Conservation (phyloP, 1,140 invertebrate genomes). For the Pteromalus puparum region DNA sequence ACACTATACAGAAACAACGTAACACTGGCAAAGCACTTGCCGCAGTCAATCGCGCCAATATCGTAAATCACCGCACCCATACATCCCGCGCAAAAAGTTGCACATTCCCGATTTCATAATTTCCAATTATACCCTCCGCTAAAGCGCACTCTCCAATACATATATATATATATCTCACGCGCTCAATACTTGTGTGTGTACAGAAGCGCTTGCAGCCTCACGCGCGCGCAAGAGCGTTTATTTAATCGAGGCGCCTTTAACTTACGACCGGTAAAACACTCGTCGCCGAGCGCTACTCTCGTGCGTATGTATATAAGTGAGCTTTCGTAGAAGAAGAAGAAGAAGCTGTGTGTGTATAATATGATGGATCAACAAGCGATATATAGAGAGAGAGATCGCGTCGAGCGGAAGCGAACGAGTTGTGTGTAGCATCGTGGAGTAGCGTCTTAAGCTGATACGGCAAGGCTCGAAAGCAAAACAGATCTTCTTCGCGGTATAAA, state of each 20-base stretch:
- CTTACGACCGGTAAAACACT: conserved; percentile 64
- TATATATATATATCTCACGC: background rate
- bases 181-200: background rate
- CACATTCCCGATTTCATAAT: background rate
- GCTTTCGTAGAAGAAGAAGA: conserved; percentile 59
- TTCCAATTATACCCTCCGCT: background rate
- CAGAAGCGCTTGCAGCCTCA: too few species aligned
- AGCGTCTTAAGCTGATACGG: conserved; percentile 18
- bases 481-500: conserved; percentile 32
- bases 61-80: too few species aligned
- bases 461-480: conserved; percentile 33
- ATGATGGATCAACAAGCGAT: conserved; percentile 44
- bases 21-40: too few species aligned
- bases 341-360: conserved; percentile 16
- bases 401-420: conserved; percentile 32
- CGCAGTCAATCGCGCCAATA: too few species aligned
- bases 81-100: too few species aligned
- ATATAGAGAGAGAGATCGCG: conserved; percentile 9
- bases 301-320: conserved; percentile 19
- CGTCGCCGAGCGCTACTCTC: conserved; percentile 60
- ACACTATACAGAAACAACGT: too few species aligned
- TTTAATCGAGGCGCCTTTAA: conserved; percentile 62
- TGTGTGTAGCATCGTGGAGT: background rate
- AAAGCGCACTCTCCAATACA: background rate
- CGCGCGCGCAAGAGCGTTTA: conserved; percentile 57